These are phyloP conservation scores for Heliconius ismenius DNA, from an alignment of 2,888 invertebrate genomes.

Conservation along the genomic window DNA sequence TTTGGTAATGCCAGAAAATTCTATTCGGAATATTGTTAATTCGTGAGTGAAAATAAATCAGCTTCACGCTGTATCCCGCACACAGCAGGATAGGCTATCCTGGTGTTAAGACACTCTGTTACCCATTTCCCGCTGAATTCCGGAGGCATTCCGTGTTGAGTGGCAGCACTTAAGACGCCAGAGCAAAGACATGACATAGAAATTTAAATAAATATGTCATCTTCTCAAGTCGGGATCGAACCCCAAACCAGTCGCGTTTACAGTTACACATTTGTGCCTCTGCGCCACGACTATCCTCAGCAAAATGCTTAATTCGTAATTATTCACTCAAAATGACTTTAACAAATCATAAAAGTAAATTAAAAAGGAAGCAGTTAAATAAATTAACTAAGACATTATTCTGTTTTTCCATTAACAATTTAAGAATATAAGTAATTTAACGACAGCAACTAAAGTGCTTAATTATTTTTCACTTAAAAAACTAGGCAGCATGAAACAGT, in stretches of 20 bases:
- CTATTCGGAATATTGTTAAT: neutral
- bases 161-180: neutral
- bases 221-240: neutral
- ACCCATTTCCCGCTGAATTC: neutral
- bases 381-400: neutral
- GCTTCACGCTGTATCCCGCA: too few relatives aligned
- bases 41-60: too few relatives aligned
- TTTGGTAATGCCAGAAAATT: neutral
- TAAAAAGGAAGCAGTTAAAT: neutral
- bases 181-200: too few relatives aligned
- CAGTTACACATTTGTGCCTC: neutral
- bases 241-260: neutral
- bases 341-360: neutral
- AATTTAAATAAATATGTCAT: neutral
- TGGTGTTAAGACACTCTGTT: neutral
- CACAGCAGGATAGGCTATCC: neutral
- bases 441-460: too few relatives aligned
- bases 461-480: too few relatives aligned
- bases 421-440: neutral
- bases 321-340: neutral
- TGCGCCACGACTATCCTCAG: too few relatives aligned
- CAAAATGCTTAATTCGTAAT: neutral
- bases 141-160: neutral
- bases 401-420: neutral
- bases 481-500: too few relatives aligned